Percentiles rank a stretch among this genome's conserved stretches.
phyloP scores from a whole-genome alignment of 2,113 vertebrate species.

The Tragelaphus strepsiceros region DNA sequence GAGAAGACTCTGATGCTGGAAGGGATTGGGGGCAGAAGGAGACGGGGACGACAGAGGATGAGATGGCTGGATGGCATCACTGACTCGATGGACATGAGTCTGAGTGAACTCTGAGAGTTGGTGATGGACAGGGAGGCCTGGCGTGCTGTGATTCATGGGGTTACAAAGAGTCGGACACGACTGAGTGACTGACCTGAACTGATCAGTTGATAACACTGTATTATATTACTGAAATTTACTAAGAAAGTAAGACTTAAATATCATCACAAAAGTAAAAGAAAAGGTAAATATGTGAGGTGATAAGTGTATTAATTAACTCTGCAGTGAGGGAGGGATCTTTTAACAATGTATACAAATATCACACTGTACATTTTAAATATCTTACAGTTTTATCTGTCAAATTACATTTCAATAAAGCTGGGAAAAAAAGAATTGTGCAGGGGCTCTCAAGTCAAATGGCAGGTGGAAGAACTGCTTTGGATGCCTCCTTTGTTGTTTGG shows the following conservation, averaged over 20 bases:
- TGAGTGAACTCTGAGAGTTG: no score
- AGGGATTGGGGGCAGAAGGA: no score
- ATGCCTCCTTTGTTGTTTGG: not conserved
- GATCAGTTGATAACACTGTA: not conserved
- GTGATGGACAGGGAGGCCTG: no score
- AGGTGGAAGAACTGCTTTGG: not conserved
- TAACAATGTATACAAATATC: not conserved
- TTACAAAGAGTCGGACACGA: no score
- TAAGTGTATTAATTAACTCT: not conserved
- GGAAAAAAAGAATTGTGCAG: not conserved
- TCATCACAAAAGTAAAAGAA: not conserved
- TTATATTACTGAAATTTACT: not conserved
- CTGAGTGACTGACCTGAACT: no score
- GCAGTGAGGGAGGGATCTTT: not conserved
- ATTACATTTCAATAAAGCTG: not conserved
- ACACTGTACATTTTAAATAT: not conserved
- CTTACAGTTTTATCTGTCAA: not conserved
- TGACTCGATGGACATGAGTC: no score
- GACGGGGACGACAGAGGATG: no score
- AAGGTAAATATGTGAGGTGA: not conserved
- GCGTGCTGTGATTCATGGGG: no score
- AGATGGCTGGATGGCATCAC: no score
- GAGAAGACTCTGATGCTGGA: no score
- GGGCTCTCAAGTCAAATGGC: not conserved
- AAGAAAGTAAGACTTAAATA: not conserved